Evolutionary conservation across 1,140 invertebrate genomes (phyloP), one percentile per base, ranked within the genome.

Genomic region (Aphelenchoides fujianensis): DNA sequence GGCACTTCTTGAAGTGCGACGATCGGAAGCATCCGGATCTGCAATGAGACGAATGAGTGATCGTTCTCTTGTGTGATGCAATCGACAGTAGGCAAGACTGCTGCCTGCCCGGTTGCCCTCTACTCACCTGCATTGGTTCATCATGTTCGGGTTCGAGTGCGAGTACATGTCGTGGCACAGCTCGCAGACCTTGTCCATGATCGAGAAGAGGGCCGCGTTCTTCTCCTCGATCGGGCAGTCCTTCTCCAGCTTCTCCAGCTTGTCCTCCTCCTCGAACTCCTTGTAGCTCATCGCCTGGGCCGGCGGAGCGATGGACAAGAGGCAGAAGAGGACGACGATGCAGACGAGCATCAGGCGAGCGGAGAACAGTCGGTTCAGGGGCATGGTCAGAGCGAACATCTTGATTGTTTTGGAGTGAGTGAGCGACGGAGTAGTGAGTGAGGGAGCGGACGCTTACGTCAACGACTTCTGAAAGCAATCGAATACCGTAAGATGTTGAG

Each of bases 141-240:
- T 67, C 70, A 79, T 74, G 53, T 80, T 80, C n/a, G 79, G 76
- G 23, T 76, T 19, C n/a, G 63, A 54, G 69, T 80, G 79, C 3
- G 74, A 78, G 72, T 57, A 80, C 63, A 80, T 70, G 30, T 80
- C 78, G 76, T 80, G 78, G 35, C 78, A 80, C 61, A 80, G 68
- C 52, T 81, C 78, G 70, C 78, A 80, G 48, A 80, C 69, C 23
- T 76, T 30, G 28, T 80, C 79, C 79, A 80, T 81, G 23, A 80
- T 54, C n/a, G 55, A 62, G 12, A 61, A 69, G 27, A 79, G 30
- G 1, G 75, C 32, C 77, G 74, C 72, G 48, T 77, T 79, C 1
- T 72, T 23, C 41, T 12, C 41, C 31, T n/a, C n/a, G 19, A 76
- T 53, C 19, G 55, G 71, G 68, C 69, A 72, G 16, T 28, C 34